Evolutionary conservation across 2,797 vertebrate species (phyloP), one percentile per base, ranked within the genome.

Genomic region (Atherinosoma microstoma): DNA sequence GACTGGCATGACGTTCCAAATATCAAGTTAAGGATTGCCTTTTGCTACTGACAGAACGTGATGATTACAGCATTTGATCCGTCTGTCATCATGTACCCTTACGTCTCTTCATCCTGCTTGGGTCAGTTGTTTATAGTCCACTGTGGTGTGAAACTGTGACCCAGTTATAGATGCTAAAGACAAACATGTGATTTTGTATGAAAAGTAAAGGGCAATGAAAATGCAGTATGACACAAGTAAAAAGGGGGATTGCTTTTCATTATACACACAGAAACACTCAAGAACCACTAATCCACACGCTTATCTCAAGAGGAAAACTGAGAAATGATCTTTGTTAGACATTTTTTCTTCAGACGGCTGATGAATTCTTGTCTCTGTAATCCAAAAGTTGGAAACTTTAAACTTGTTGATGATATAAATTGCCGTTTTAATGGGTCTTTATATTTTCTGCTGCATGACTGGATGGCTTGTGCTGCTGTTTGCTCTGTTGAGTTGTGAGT

Each of bases 401-500:
- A 20, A 34, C 58, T 45, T 40, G 22, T 40, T 69, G 12, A 59
- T 32, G 9, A 30, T 3, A 10, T 24, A 42, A 29, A 11, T 64
- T n/a, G 36, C 16, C n/a, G 18, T 62, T 64, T 59, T 61, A 35
- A 70, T 24, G 24, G 36, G 0, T 29, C 10, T 49, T 68, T 73
- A 45, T 67, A 22, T n/a, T 70, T 68, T 51, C 16, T 30, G 45
- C 35, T 47, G n/a, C 18, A 13, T 49, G 65, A 42, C 40, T 9
- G 3, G 10, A 18, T 32, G 29, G 22, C 68, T 71, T 53, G 59
- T 30, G 0, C 38, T 72, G 63, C 45, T 70, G 73, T 74, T 70
- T 61, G 27, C 67, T 79, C 62, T 35, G 56, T 30, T 16, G 40
- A 54, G 72, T 83, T 67, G 64, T 29, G 58, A 75, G 78, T 67